phyloP scores from a whole-genome alignment of 2,888 invertebrate genomes.

The Pristionchus arcanus region DNA sequence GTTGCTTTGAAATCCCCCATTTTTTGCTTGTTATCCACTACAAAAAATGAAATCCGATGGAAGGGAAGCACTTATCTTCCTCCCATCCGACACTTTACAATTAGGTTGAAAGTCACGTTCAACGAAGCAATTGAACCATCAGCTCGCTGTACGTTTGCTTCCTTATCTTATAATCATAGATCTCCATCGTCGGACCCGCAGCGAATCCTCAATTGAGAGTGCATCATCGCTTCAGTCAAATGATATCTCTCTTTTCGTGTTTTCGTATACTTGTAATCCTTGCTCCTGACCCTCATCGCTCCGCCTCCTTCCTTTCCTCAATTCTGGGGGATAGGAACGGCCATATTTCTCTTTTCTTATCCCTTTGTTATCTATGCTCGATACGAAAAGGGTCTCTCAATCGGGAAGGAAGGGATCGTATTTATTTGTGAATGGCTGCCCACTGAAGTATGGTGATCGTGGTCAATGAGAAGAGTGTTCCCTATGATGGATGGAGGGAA shows the following conservation, averaged over 20 bases:
- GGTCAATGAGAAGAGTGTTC: background rate
- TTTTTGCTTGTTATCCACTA: background rate
- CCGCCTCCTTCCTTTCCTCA: background rate
- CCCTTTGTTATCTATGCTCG: background rate
- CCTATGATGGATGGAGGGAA: background rate
- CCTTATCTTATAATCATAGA: background rate
- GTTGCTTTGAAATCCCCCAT: background rate
- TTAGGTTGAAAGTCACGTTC: background rate
- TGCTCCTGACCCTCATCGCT: background rate
- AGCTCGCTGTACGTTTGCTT: background rate
- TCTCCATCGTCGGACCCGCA: background rate
- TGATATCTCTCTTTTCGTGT: background rate
- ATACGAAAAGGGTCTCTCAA: background rate
- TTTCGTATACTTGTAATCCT: conserved; percentile 15
- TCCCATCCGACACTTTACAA: background rate
- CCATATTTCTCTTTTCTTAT: background rate
- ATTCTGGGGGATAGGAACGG: background rate
- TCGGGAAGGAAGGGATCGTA: background rate
- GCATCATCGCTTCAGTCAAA: background rate
- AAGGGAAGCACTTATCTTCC: background rate
- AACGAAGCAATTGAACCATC: background rate
- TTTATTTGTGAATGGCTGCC: background rate
- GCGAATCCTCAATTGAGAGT: background rate
- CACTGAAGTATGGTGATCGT: background rate
- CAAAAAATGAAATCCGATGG: background rate